Conservation (phyloP, 2,113 vertebrate genomes). For the Sorex fumeus region DNA sequence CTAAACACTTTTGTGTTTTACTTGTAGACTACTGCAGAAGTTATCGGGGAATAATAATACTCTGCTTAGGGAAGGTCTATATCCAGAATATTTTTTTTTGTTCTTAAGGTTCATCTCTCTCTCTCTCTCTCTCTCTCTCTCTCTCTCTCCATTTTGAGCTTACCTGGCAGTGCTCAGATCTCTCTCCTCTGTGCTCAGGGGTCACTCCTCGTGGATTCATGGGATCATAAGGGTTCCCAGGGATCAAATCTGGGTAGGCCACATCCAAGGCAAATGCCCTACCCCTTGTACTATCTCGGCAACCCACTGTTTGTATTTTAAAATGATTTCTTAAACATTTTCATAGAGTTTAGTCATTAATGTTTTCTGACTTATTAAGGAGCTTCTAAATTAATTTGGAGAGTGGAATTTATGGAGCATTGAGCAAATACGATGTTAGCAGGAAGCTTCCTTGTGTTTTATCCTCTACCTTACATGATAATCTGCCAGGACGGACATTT, state of each 20-base stretch:
- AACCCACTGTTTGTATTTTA: slow-evolving; percentile 29
- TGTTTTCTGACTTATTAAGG: slow-evolving; percentile 5
- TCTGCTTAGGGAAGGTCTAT: background rate
- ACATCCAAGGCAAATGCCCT: too few relatives aligned
- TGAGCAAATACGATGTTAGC: background rate
- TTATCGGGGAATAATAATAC: background rate
- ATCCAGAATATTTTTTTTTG: background rate
- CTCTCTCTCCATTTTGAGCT: too few relatives aligned
- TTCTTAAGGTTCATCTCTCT: background rate
- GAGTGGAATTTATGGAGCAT: slow-evolving; percentile 4
- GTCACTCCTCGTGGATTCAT: too few relatives aligned
- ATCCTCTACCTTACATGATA: too few relatives aligned
- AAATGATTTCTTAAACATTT: slow-evolving; percentile 2
- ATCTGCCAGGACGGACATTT: too few relatives aligned
- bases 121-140: too few relatives aligned
- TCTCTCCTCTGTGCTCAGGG: too few relatives aligned
- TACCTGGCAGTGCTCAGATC: too few relatives aligned
- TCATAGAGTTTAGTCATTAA: too few relatives aligned
- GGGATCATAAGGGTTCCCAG: too few relatives aligned
- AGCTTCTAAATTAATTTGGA: slow-evolving; percentile 9
- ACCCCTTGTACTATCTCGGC: too few relatives aligned
- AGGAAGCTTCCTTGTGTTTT: background rate
- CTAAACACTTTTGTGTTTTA: slow-evolving; percentile 36
- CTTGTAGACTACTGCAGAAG: background rate
- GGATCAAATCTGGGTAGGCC: too few relatives aligned